Evolutionary conservation across 2,113 vertebrate species (phyloP).

Genomic region (Aptenodytes patagonicus): DNA sequence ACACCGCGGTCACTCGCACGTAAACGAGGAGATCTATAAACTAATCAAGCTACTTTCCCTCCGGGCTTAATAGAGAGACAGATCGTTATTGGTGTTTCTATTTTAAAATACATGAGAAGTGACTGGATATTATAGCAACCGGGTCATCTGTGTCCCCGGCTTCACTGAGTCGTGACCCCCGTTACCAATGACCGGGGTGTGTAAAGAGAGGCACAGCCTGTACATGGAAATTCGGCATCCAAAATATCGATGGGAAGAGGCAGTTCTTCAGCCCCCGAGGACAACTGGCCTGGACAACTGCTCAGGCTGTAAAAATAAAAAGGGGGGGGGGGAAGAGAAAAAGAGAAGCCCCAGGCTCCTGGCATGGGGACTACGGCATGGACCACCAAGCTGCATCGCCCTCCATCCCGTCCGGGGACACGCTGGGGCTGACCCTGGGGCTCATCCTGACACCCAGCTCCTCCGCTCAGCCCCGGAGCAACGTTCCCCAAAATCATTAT

Average conservation of each 20-base stretch:
- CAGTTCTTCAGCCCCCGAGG: not conserved
- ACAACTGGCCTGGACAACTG: not conserved
- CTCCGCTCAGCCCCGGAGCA: not conserved
- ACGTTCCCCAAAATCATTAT: not conserved
- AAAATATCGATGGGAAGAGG: not conserved
- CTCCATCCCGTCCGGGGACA: not conserved
- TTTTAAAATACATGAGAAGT: not conserved
- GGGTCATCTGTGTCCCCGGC: not conserved
- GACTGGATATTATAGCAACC: not conserved
- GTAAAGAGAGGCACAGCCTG: not conserved
- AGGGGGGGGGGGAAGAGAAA: not conserved
- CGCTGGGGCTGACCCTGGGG: rapidly evolving
- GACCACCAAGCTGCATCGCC: not conserved
- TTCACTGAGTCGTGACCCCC: not conserved
- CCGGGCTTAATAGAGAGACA: not conserved
- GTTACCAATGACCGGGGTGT: rapidly evolving
- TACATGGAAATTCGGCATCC: not conserved
- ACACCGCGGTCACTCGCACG: rapidly evolving
- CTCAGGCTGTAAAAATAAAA: not conserved
- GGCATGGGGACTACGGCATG: rapidly evolving
- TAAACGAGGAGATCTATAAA: not conserved
- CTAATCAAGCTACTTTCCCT: constrained; percentile 10
- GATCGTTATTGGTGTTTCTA: not conserved
- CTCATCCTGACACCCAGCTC: not conserved
- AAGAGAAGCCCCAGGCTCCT: not conserved